These are phyloP conservation scores for Caenorhabditis virilis DNA, from an alignment of 2,888 invertebrate genomes.

Conservation along the genomic window DNA sequence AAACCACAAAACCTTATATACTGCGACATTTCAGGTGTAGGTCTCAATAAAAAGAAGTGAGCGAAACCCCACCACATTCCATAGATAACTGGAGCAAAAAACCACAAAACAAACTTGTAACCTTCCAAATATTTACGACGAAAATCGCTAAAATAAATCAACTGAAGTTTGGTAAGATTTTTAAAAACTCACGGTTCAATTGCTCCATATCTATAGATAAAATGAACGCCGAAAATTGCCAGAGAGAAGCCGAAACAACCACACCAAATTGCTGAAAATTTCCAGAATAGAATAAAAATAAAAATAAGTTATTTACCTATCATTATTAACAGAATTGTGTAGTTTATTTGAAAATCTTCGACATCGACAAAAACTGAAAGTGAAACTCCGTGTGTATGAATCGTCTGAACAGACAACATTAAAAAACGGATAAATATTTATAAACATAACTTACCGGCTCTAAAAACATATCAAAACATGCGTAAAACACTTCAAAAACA, in stretches of 20 bases:
- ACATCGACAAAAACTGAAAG: conserved; percentile 23
- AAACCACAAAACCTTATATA: no score
- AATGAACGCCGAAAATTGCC: conserved; percentile 23
- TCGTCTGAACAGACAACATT: conserved; percentile 15
- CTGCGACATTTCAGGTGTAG: conserved; percentile 9
- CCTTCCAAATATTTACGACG: conserved; percentile 13
- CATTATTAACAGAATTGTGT: conserved; percentile 11
- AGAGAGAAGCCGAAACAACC: conserved; percentile 22
- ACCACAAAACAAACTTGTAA: conserved; percentile 5
- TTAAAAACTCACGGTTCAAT: conserved; percentile 10
- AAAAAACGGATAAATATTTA: neutral
- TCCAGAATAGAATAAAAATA: no score
- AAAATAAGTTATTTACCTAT: neutral
- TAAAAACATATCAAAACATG: conserved; percentile 14
- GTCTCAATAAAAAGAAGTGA: conserved; percentile 11
- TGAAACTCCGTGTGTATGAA: conserved; percentile 19
- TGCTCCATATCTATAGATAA: conserved; percentile 28
- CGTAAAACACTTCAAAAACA: conserved; percentile 20
- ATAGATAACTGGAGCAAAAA: conserved; percentile 14
- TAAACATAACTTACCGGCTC: conserved; percentile 7
- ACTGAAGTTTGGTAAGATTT: no score
- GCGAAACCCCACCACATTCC: conserved; percentile 22
- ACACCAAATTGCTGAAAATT: no score
- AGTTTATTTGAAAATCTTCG: conserved; percentile 1
- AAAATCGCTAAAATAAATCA: conserved; percentile 11